Evolutionary conservation across 1,140 invertebrate species (phyloP), one percentile per base, ranked within the genome.

Genomic region (Mercenaria mercenaria): DNA sequence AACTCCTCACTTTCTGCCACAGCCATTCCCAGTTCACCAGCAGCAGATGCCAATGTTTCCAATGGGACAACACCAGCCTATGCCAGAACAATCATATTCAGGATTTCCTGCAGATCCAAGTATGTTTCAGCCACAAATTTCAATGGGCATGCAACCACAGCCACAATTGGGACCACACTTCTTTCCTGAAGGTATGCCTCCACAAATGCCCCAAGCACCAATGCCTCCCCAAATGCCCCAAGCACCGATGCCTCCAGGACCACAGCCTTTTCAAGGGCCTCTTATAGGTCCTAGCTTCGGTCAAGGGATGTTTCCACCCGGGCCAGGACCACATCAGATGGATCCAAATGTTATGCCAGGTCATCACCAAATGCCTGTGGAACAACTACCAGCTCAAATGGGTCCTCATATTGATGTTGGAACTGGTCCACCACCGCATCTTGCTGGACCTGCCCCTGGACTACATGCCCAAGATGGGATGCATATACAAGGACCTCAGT

Each of bases 1-100:
- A n/a, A 32, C 56, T 52, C 29, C 84, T 13, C 86, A 80, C 20
- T 88, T 80, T 72, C 34, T 88, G 13, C 86, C 86, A 67, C 86
- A 80, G n/a, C 86, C 86, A 72, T 88, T 80, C 29, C 86, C 86
- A 47, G 76, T 67, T 34, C 86, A 88, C 41, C 69, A 80, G 23
- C 72, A 87, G 29, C 72, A 77, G 18, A 50, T 87, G 23, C 86
- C 76, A n/a, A 39, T 69, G 29, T 74, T 43, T 74, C 61, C 74
- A 64, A 69, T 72, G 39, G 37, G 41, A 0, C 81, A 61, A 34
- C 52, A 52, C 50, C 81, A 61, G 26, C 23, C 74, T 34, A 59
- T 64, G 41, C 76, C 76, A 34, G 76, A 88, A 2, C 86, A 67
- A 29, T 15, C n/a, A 11, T 64, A 61, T 43, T 23, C 32, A 37